Evolutionary conservation across 2,113 vertebrate genomes (phyloP).

Genomic region (Hiodon alosoides): DNA sequence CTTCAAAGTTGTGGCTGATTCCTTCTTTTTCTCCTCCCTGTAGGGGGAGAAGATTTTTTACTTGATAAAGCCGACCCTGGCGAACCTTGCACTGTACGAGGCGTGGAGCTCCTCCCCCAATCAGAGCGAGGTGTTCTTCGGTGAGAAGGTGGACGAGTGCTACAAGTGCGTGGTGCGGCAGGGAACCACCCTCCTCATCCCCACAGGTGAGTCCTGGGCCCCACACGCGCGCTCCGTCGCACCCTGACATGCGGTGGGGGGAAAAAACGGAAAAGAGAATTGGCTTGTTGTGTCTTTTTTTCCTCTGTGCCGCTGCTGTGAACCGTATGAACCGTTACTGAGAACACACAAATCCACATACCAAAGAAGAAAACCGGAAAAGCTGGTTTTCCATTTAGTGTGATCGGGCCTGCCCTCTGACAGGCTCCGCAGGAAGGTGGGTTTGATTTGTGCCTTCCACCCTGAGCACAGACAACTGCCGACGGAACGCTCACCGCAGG

Average conservation of each 20-base stretch:
- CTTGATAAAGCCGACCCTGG: conserved; percentile 89
- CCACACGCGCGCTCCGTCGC: background rate
- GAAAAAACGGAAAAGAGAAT: too few relatives aligned
- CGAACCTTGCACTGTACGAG: conserved; percentile 94
- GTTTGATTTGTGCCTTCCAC: background rate
- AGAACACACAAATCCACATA: background rate
- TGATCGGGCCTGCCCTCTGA: background rate
- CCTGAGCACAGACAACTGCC: background rate
- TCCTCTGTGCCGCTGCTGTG: background rate
- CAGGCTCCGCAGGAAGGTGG: background rate
- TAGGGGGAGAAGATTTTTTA: conserved; percentile 98
- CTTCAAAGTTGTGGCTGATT: too few relatives aligned
- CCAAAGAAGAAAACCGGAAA: background rate
- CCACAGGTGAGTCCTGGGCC: conserved; percentile 69
- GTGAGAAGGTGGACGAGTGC: conserved; percentile 86
- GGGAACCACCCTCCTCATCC: conserved; percentile 95
- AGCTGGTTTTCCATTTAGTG: conserved; percentile 1
- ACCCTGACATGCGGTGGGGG: background rate
- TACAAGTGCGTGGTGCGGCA: conserved; percentile 84
- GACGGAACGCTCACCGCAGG: background rate
- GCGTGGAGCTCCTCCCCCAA: conserved; percentile 96
- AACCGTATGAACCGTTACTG: background rate
- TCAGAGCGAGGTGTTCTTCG: conserved; percentile 97
- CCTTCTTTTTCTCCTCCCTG: conserved; percentile 23
- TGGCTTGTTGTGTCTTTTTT: too few relatives aligned